Base-by-base conservation (phyloP, 1,140 invertebrate genomes). In the Drosophila mauritiana region DNA sequence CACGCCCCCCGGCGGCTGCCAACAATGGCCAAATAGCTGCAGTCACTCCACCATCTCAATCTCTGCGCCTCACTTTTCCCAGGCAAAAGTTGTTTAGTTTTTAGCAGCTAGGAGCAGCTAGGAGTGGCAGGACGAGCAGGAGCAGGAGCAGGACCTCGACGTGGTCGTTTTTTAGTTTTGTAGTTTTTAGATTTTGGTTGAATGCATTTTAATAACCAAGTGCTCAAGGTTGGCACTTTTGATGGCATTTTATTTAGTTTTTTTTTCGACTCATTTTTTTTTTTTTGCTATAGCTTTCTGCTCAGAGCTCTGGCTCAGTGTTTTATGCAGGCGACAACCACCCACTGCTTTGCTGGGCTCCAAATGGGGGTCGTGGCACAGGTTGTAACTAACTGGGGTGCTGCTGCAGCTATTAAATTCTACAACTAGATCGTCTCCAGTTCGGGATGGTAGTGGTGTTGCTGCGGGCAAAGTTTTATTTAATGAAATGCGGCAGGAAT, bases 161-260 rank as follows among this genome's bases (percentile, higher is more conserved):
- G 69, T 79, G 58, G 57, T 78, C 73, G 67, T 75, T 82, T 72
- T 74, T 72, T 79, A 83, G 83, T 86, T 86, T 86, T 74, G 83
- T 70, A 88, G 83, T 86, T 86, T 86, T 88, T 88, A 88, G 83
- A 86, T 86, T 88, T 88, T 88, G 83, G 83, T 86, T 86, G 83
- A 86, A 86, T 86, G 83, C 83, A 86, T 86, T 86, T 86, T 86
- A 86, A 86, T 86, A 86, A 86, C 83, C 83, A 86, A 86, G 83
- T 86, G 75, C 83, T 86, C 83, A 86, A 86, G 83, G 83, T 86
- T 86, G 83, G 69, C 83, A 86, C 83, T 86, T 86, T 86, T 86
- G 83, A 86, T 86, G 83, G 80, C 80, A 83, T 83, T 86, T 77
- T 75, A 57, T 65, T 82, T 77, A 42, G 63, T 59, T 57, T 54